Base-by-base conservation (phyloP, 2,888 invertebrate genomes). In the Capitulum mitella region DNA sequence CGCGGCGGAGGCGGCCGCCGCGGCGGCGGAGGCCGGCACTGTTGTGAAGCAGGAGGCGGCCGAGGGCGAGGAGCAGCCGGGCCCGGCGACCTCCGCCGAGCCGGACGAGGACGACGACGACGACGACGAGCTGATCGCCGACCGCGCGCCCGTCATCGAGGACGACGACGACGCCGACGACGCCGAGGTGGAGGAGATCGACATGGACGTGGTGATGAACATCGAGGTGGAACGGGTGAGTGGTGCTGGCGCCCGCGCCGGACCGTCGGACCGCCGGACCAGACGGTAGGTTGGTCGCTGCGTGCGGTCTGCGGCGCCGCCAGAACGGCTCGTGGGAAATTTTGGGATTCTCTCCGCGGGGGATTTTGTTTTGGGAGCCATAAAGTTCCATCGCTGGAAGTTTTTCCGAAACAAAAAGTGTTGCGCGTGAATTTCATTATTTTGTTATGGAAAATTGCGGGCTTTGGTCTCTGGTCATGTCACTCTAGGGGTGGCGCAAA, bases 121-220 rank as follows among this genome's bases (percentile, higher is more conserved):
- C 14, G 76, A 76, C 19, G 43, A 43, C n/a, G 75, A 76, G n/a
- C 46, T n/a, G 19, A 43, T 43, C 76, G 16, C 76, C 76, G 46
- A 48, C 1, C 43, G 76, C 14, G 32, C 29, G 29, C 76, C 76
- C 32, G 46, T 76, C 46, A 76, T 76, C 32, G 76, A 43, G 0
- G 76, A 76, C 29, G 76, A 70, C 70, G 70, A 76, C 22, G 26
- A 5, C n/a, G 75, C 43, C 43, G 76, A 46, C 29, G 76, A 76
- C 8, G 43, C 29, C 19, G 76, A 76, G 46, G 12, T n/a, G n/a
- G 75, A 75, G 26, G 43, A 46, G 40, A 32, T 76, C 29, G 76
- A 76, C 46, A 32, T 29, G 76, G 76, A 76, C 76, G 76, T 76
- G 10, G 76, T 46, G 19, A 76, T 76, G 76, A 76, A 76, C 76